Percentiles rank a stretch among this genome's conserved stretches.
Conservation (phyloP, 2,113 vertebrate genomes). For the Channa argus region DNA sequence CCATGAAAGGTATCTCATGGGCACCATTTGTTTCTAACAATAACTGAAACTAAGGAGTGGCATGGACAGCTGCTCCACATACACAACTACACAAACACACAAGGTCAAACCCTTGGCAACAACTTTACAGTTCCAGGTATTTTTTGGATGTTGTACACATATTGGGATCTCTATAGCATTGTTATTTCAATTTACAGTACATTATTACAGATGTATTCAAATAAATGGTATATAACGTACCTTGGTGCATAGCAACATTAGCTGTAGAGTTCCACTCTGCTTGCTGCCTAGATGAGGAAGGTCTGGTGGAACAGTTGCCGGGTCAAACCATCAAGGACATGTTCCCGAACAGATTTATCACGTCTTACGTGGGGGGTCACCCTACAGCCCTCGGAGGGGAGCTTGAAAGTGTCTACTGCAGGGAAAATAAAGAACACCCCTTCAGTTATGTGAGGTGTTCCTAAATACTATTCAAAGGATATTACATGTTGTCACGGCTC, state of each 20-base stretch:
- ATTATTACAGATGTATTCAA: background rate
- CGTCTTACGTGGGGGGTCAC: background rate
- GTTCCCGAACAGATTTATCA: background rate
- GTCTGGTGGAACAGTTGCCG: background rate
- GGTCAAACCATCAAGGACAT: background rate
- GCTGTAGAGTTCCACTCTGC: background rate
- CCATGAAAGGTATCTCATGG: conserved; percentile 55
- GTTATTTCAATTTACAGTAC: no score
- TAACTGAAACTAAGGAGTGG: conserved; percentile 64
- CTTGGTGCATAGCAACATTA: background rate
- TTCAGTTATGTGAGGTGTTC: background rate
- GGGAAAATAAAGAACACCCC: background rate
- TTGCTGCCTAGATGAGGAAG: background rate
- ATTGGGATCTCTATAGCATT: no score
- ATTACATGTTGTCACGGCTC: no score
- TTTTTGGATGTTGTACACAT: no score
- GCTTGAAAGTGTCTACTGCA: background rate
- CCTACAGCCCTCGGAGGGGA: background rate
- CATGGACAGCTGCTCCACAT: conserved; percentile 61
- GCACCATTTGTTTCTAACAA: conserved; percentile 78
- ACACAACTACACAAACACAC: conserved; percentile 5
- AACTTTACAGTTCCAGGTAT: background rate
- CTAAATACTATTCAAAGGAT: background rate
- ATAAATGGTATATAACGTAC: background rate
- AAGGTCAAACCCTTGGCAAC: background rate